Evolutionary conservation across 1,140 invertebrate genomes (phyloP), one percentile per base, ranked within the genome.

Genomic region (Triops cancriformis): DNA sequence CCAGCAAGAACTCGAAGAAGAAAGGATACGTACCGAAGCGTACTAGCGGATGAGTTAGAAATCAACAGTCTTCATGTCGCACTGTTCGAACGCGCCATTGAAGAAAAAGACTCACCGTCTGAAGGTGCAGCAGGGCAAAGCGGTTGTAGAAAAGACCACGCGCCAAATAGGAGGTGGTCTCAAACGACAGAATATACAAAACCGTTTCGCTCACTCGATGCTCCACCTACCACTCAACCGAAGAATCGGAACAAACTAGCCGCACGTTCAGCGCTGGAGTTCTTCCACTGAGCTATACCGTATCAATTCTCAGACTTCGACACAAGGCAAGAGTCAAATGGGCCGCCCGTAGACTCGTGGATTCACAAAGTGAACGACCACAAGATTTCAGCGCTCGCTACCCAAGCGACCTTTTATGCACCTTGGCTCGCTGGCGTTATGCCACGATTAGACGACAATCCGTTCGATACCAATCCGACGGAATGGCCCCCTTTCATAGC

Each of bases 401-500:
- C 28, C 23, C n/a, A 75, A 41, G 31, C 28, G 3, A 11, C 74
- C 28, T 11, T 4, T n/a, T 26, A 42, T 6, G 23, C 7, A 31
- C 28, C 28, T 42, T 42, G 42, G 28, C n/a, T n/a, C n/a, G n/a
- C n/a, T n/a, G n/a, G n/a, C n/a, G n/a, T n/a, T n/a, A n/a, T n/a
- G n/a, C n/a, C n/a, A n/a, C n/a, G n/a, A 31, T 75, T 75, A 26
- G 74, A 75, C n/a, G 74, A 27, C 6, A 42, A 75, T 4, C 74
- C 74, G 10, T 12, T 18, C 43, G 11, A 26, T n/a, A 27, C n/a
- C 18, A 27, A n/a, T 27, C 18, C 74, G 23, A n/a, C 28, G 23
- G 11, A 75, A n/a, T 42, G 74, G 28, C 74, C n/a, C 28, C 28
- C 31, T n/a, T n/a, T n/a, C n/a, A n/a, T n/a, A n/a, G n/a, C n/a